Conservation (phyloP, 2,113 vertebrate species). For the Rhabdomys dilectus region DNA sequence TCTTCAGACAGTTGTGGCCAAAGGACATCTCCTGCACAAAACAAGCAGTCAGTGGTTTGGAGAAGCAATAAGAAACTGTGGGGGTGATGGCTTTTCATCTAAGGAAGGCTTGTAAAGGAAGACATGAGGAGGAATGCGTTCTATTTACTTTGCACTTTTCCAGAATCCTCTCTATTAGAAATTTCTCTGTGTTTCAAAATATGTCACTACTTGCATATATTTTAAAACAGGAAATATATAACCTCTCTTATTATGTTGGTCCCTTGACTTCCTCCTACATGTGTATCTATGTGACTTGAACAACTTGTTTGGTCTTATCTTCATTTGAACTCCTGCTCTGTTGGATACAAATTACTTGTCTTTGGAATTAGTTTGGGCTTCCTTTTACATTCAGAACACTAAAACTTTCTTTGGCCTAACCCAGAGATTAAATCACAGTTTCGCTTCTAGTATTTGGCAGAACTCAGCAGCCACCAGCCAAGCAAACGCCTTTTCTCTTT, state of each 20-base stretch:
- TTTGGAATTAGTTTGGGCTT: neutral
- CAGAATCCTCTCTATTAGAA: neutral
- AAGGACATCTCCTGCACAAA: neutral
- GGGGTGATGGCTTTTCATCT: neutral
- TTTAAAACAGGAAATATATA: neutral
- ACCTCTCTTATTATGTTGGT: neutral
- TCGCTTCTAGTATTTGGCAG: neutral
- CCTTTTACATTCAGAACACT: neutral
- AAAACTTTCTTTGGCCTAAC: neutral
- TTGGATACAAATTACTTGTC: neutral
- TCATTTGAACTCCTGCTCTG: neutral
- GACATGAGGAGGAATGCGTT: neutral
- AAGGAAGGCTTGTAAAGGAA: neutral
- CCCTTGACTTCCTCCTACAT: neutral
- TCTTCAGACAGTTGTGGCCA: neutral
- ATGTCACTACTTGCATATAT: neutral
- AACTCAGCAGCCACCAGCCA: neutral
- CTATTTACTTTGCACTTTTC: neutral
- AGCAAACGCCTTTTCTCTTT: neutral
- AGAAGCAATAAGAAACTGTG: neutral
- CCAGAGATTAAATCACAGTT: neutral
- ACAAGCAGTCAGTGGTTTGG: neutral
- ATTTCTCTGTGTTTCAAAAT: neutral
- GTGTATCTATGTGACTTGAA: neutral
- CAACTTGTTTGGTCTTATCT: neutral